Percentiles rank a stretch among this genome's conserved stretches.
These are phyloP conservation scores for Aphaenogaster ashmeadi DNA, from an alignment of 1,140 invertebrate species.

Conservation along the genomic window DNA sequence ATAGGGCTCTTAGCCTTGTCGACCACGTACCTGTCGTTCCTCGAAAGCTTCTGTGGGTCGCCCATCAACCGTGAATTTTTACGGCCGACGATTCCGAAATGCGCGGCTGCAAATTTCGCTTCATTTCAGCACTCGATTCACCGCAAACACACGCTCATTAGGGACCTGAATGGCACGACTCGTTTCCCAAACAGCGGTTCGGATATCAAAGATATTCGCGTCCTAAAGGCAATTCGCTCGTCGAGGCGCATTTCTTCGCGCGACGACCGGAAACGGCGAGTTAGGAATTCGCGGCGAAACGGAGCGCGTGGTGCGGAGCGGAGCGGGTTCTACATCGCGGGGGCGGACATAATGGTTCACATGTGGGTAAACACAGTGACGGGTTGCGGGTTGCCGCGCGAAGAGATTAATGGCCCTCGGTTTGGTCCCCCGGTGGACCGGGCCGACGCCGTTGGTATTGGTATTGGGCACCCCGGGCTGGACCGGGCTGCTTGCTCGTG, in stretches of 20 bases:
- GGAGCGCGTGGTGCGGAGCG: slow-evolving; percentile 48
- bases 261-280: slow-evolving; percentile 70
- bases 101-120: not conserved
- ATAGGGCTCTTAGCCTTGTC: slow-evolving; percentile 26
- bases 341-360: slow-evolving; percentile 87
- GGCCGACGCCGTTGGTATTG: slow-evolving; percentile 65
- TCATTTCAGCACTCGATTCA: not conserved
- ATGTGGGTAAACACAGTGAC: slow-evolving; percentile 88
- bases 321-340: slow-evolving; percentile 78
- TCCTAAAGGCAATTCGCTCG: not conserved
- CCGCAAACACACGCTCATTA: slow-evolving; percentile 2
- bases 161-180: not conserved
- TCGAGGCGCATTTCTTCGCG: slow-evolving; percentile 3
- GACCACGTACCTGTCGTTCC: slow-evolving; percentile 13
- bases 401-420: slow-evolving; percentile 85
- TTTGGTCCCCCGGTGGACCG: slow-evolving; percentile 79
- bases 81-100: slow-evolving; percentile 18
- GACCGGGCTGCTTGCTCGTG: slow-evolving; percentile 33
- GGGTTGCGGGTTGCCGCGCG: slow-evolving; percentile 86
- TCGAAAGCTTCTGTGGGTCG: not conserved
- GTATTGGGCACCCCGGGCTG: slow-evolving; percentile 47
- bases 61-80: slow-evolving; percentile 28
- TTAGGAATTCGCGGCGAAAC: slow-evolving; percentile 69
- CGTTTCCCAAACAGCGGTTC: not conserved
- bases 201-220: not conserved